These are phyloP conservation scores for Scalopus aquaticus DNA, from an alignment of 2,113 vertebrate species.

Conservation along the genomic window DNA sequence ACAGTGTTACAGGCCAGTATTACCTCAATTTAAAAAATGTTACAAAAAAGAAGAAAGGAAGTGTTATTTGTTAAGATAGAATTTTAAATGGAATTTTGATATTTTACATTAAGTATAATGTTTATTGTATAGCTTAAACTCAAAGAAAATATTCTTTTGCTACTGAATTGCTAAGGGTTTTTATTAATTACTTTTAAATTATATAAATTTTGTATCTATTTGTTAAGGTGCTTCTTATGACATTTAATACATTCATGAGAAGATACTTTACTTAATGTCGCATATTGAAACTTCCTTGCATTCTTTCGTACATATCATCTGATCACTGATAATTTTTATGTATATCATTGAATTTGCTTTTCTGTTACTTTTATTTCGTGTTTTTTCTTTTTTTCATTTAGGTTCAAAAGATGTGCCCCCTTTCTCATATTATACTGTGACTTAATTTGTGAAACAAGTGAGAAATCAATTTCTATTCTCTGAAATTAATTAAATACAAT, in stretches of 20 bases:
- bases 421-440: background rate
- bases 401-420: background rate
- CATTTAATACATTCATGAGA: background rate
- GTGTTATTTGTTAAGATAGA: background rate
- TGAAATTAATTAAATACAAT: background rate
- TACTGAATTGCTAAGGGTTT: background rate
- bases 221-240: background rate
- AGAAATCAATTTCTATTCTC: background rate
- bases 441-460: background rate
- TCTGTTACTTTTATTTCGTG: too few species aligned
- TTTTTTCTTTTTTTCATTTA: background rate
- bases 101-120: background rate
- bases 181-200: background rate
- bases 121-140: too few species aligned
- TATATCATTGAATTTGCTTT: background rate
- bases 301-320: background rate
- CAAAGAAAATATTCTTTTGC: background rate
- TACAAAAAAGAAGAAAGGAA: too few species aligned
- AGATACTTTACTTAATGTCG: background rate
- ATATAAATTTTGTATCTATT: background rate
- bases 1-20: too few species aligned
- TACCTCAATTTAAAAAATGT: too few species aligned
- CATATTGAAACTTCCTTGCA: background rate
- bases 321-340: background rate
- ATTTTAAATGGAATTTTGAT: background rate